Evolutionary conservation across 2,888 invertebrate species (phyloP).

Genomic region (Pyrgus malvae): DNA sequence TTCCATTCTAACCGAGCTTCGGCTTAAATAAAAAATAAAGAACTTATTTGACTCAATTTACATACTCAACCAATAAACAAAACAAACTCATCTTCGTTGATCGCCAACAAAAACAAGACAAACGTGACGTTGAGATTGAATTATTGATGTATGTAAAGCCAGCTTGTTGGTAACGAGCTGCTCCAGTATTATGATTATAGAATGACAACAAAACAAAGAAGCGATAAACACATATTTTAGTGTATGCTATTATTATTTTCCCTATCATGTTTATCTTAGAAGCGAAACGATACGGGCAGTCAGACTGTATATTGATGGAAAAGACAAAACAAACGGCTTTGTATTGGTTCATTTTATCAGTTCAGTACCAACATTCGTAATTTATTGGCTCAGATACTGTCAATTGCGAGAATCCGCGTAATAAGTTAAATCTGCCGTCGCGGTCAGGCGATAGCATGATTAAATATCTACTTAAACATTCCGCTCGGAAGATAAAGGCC

Average conservation of each 20-base stretch:
- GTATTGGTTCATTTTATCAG: constrained; percentile 58
- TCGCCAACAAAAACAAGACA: constrained; percentile 7
- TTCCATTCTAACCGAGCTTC: not conserved
- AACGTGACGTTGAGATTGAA: constrained; percentile 13
- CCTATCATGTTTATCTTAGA: constrained; percentile 24
- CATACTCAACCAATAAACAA: constrained; percentile 11
- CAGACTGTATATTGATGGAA: constrained; percentile 30
- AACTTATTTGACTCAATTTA: not conserved
- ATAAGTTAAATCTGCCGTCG: constrained; percentile 59
- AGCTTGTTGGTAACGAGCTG: constrained; percentile 8
- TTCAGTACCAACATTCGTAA: constrained; percentile 51
- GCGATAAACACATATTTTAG: constrained; percentile 18
- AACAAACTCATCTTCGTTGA: constrained; percentile 8
- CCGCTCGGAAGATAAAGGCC: constrained; percentile 23
- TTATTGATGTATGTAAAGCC: constrained; percentile 21
- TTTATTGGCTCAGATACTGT: constrained; percentile 67
- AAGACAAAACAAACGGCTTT: constrained; percentile 37
- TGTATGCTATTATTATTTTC: constrained; percentile 18
- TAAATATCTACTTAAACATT: constrained; percentile 40
- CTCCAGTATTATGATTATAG: constrained; percentile 1
- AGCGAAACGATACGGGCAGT: constrained; percentile 40
- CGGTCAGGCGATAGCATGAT: constrained; percentile 46
- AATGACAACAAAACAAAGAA: constrained; percentile 16
- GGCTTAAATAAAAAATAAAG: not conserved
- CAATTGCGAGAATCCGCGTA: constrained; percentile 57